Percentiles rank a stretch among this genome's conserved stretches.
These are phyloP conservation scores for Pentalonia nigronervosa DNA, from an alignment of 1,140 invertebrate species.

Conservation along the genomic window DNA sequence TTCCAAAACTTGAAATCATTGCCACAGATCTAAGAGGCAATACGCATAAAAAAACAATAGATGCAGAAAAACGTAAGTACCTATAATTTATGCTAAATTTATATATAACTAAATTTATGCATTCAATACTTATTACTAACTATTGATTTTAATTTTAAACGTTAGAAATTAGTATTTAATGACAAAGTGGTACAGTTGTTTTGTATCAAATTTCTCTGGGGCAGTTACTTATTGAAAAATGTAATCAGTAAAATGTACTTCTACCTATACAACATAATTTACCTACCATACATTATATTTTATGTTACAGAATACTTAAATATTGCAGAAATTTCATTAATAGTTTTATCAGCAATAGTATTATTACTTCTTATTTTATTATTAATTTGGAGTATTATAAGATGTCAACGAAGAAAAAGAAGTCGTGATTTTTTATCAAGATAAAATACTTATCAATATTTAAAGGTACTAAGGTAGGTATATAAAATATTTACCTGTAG, in stretches of 20 bases:
- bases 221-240: not conserved
- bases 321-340: constrained; percentile 59
- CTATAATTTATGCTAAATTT: too few relatives aligned
- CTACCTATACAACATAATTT: not conserved
- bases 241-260: not conserved
- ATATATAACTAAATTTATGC: not conserved
- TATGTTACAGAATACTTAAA: constrained; percentile 61
- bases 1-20: constrained; percentile 60
- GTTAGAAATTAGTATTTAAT: not conserved
- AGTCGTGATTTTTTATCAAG: constrained; percentile 57
- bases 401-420: constrained; percentile 59
- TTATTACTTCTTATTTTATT: constrained; percentile 59
- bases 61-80: constrained; percentile 60
- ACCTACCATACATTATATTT: not conserved
- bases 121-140: not conserved
- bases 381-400: constrained; percentile 56
- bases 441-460: constrained; percentile 13
- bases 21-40: constrained; percentile 61
- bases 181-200: not conserved
- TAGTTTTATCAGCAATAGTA: constrained; percentile 59
- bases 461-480: not conserved
- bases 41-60: constrained; percentile 57
- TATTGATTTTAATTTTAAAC: not conserved
- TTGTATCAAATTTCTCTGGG: not conserved
- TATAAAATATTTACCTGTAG: constrained; percentile 22